Base-by-base conservation (phyloP, 2,797 vertebrate genomes). In the Phoebastria nigripes region DNA sequence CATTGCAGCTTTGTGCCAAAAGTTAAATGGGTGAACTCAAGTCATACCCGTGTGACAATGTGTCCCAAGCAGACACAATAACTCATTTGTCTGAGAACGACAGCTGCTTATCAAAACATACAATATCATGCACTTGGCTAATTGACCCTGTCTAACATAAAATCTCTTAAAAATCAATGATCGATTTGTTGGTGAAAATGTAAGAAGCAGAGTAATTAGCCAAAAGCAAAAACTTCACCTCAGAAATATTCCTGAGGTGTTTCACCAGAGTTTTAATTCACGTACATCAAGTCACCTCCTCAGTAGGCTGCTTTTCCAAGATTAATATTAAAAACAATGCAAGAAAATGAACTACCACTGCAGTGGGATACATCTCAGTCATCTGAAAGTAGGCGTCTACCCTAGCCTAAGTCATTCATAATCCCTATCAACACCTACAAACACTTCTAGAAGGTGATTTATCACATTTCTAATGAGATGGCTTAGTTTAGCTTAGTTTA, bases 261-360 rank as follows among this genome's bases (percentile, higher is more conserved):
- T 59, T 67, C 31, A 17, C 4, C n/a, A 20, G 39, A 20, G 13
- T 21, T 94, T 67, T 9, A 15, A 29, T 51, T 51, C 29, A 12
- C 0, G 0, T 5, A 22, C 4, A 16, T 22, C 4, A 49, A 63
- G 15, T 51, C n/a, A 56, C 2, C 33, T 46, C 31, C 54, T 76
- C 33, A 6, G 6, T 6, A 3, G 39, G 6, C 14, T 51, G 8
- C n/a, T 91, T 73, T 52, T 15, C 61, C 78, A 77, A 24, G 2
- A 8, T 0, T 46, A 59, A 9, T 15, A 6, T 25, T 15, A 24
- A 66, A 83, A 91, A 25, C 4, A 16, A 2, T 3, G 12, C 26
- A 59, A 59, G 37, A 63, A 17, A 46, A 47, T 18, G 13, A 59
- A 39, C 7, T 73, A 3, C 4, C 7, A 4, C 0, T 4, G 15